These are phyloP conservation scores for Oscheius onirici DNA, from an alignment of 2,888 invertebrate species.

Conservation along the genomic window DNA sequence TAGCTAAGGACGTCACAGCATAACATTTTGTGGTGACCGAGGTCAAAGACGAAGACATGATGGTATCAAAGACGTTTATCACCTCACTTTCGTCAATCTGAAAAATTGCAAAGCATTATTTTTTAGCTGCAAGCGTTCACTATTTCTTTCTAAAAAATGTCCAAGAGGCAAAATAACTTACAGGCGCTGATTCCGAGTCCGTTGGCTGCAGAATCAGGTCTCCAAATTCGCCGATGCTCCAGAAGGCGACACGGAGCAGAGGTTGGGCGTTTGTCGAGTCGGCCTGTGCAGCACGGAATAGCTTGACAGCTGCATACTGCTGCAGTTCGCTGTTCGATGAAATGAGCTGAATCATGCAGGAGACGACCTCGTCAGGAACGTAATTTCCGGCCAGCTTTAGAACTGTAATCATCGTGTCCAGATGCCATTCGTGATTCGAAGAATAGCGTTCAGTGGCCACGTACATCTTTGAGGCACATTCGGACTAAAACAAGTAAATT, in stretches of 20 bases:
- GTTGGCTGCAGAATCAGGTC: constrained; percentile 82
- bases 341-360: constrained; percentile 92
- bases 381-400: constrained; percentile 95
- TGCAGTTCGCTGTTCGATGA: constrained; percentile 86
- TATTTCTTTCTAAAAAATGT: no score
- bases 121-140: no score
- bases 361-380: constrained; percentile 96
- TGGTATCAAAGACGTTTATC: constrained; percentile 70
- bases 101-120: not conserved
- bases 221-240: constrained; percentile 98
- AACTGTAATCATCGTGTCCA: constrained; percentile 94
- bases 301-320: constrained; percentile 86
- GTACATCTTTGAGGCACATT: constrained; percentile 95
- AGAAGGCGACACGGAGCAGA: constrained; percentile 80
- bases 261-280: constrained; percentile 71
- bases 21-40: constrained; percentile 93
- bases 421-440: constrained; percentile 94
- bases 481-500: constrained; percentile 74
- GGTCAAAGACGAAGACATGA: constrained; percentile 90
- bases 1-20: constrained; percentile 89
- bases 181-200: constrained; percentile 53
- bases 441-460: constrained; percentile 86
- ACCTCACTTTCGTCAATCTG: constrained; percentile 81
- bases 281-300: constrained; percentile 78
- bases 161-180: no score